Percentiles rank a stretch among this genome's conserved stretches.
These are phyloP conservation scores for Palythoa caribaeorum DNA, from an alignment of 92 coral and sea anemone genomes.

Conservation along the genomic window DNA sequence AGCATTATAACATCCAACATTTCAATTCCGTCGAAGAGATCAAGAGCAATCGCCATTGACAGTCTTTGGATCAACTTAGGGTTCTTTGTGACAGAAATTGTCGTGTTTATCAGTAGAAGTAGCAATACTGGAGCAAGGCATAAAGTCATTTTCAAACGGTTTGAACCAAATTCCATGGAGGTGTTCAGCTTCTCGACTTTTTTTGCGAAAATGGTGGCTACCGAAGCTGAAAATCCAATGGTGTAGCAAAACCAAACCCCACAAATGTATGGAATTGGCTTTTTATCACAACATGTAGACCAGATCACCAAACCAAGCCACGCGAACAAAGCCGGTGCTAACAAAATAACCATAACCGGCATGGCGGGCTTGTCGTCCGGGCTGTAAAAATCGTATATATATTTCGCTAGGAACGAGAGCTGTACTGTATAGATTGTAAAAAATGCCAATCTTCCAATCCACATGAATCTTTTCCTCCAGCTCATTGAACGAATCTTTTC, in stretches of 20 bases:
- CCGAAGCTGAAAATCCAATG: background rate
- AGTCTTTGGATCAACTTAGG: conserved; percentile 48
- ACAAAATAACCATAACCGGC: background rate
- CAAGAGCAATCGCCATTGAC: conserved; percentile 57
- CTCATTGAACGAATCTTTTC: too few species aligned
- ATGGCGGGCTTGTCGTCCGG: background rate
- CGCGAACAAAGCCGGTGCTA: background rate
- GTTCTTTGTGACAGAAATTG: conserved; percentile 38
- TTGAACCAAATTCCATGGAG: conserved; percentile 48
- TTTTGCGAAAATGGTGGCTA: conserved; percentile 27
- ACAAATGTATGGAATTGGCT: conserved; percentile 42
- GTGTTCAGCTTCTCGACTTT: conserved; percentile 28
- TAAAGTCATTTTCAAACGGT: conserved; percentile 42
- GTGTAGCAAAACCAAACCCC: conserved; percentile 51
- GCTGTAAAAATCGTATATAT: background rate
- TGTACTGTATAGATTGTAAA: background rate
- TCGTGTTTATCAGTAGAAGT: conserved; percentile 44
- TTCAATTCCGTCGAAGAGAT: conserved; percentile 71
- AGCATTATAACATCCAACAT: conserved; percentile 58
- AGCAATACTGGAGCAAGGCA: conserved; percentile 57
- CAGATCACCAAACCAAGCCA: background rate
- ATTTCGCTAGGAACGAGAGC: background rate
- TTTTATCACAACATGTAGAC: background rate
- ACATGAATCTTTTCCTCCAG: background rate
- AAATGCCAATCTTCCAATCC: background rate